Conservation (phyloP, 2,113 vertebrate genomes). For the Miniopterus natalensis region DNA sequence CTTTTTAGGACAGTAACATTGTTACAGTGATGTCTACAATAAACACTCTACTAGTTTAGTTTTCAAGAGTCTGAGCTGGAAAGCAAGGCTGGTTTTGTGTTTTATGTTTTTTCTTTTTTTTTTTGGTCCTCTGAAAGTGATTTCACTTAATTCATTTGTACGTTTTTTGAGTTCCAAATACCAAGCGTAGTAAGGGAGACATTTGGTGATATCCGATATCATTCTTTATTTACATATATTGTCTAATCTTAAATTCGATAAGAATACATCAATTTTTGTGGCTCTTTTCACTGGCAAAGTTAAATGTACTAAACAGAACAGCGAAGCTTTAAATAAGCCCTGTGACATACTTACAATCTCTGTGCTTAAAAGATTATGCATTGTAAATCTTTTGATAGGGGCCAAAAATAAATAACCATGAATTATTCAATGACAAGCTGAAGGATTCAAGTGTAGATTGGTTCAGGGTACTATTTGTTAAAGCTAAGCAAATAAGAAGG, state of each 20-base stretch:
- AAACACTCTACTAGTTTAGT: constrained; percentile 77
- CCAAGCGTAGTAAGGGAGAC: constrained; percentile 45
- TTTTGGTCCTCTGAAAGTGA: constrained; percentile 55
- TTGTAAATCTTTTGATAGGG: constrained; percentile 80
- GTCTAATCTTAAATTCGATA: constrained; percentile 66
- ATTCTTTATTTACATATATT: constrained; percentile 72
- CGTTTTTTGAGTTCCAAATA: constrained; percentile 66
- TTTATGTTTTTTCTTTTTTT: background rate
- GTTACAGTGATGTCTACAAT: constrained; percentile 81
- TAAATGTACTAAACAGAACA: constrained; percentile 67
- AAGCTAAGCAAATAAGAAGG: constrained; percentile 68
- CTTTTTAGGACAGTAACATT: constrained; percentile 72
- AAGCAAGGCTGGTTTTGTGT: background rate
- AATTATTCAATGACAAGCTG: constrained; percentile 77
- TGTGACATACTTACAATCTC: constrained; percentile 74
- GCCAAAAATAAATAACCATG: constrained; percentile 79
- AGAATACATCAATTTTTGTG: constrained; percentile 65
- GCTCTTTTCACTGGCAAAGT: constrained; percentile 75
- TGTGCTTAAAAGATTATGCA: constrained; percentile 77
- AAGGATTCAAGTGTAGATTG: constrained; percentile 68
- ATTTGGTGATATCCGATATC: constrained; percentile 78
- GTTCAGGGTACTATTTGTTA: constrained; percentile 66
- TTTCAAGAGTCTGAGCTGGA: background rate
- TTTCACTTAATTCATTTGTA: constrained; percentile 67
- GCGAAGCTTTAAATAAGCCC: constrained; percentile 74